A percentile compares a stretch with the other conserved stretches of the same genome.
phyloP scores from a whole-genome alignment of 2,113 vertebrate species.

The Macquaria australasica region DNA sequence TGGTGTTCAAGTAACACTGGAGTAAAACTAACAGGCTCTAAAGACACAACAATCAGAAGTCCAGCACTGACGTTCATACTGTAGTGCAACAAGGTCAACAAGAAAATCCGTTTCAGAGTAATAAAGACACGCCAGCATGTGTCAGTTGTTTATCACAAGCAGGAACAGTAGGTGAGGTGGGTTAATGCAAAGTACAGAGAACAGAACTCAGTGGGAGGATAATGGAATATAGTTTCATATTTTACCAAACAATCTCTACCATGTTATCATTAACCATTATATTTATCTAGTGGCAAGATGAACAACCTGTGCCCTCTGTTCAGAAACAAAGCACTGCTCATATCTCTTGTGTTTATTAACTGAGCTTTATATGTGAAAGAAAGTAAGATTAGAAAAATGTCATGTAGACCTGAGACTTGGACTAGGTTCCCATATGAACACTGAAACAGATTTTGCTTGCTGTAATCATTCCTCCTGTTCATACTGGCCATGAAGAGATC shows the following conservation, averaged over 20 bases:
- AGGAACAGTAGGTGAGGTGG: neutral
- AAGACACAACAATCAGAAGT: neutral
- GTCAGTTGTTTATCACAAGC: neutral
- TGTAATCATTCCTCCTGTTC: neutral
- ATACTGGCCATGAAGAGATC: neutral
- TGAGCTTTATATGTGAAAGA: neutral
- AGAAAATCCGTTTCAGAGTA: neutral
- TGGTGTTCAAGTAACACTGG: no score
- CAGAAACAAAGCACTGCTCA: neutral
- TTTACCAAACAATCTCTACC: neutral
- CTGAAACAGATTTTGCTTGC: neutral
- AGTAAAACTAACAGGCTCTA: neutral
- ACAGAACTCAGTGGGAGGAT: neutral
- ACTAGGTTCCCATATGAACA: neutral
- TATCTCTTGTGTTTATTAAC: neutral
- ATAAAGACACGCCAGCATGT: neutral
- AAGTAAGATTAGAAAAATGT: neutral
- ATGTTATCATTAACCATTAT: neutral
- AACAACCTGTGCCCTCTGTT: neutral
- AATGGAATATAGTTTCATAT: neutral
- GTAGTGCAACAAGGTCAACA: neutral
- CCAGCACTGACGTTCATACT: neutral
- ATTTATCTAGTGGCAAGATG: neutral
- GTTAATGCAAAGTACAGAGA: neutral
- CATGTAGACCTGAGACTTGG: neutral